Conservation (phyloP, 2,888 invertebrate genomes). For the Amiota mariae region DNA sequence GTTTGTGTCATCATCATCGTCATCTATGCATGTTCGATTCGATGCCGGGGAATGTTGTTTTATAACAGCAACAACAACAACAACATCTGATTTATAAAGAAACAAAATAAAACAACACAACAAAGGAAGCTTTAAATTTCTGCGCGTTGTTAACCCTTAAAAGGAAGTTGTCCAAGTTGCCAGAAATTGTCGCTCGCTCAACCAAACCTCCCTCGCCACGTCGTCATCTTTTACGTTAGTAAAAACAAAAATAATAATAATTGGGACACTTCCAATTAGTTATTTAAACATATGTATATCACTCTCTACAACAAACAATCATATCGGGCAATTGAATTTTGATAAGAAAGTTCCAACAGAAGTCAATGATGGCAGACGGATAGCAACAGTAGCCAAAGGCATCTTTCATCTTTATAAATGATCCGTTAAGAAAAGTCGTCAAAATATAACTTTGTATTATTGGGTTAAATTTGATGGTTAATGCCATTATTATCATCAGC, state of each 20-base stretch:
- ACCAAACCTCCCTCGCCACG: constrained; percentile 39
- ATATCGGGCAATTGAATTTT: neutral
- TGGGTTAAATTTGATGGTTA: neutral
- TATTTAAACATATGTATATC: constrained; percentile 54
- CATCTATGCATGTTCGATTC: neutral
- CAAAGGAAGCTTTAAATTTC: constrained; percentile 45
- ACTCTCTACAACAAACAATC: neutral
- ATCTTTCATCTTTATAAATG: too few relatives aligned
- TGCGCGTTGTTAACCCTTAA: constrained; percentile 57
- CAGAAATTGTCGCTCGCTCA: constrained; percentile 52
- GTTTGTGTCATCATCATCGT: too few relatives aligned
- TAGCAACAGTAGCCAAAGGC: too few relatives aligned
- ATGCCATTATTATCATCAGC: constrained; percentile 12
- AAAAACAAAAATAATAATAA: constrained; percentile 38
- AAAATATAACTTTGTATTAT: neutral
- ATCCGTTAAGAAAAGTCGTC: neutral
- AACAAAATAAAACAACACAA: neutral
- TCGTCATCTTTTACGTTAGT: neutral
- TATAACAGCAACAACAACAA: constrained; percentile 21
- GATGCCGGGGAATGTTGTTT: constrained; percentile 23
- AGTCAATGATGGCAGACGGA: neutral
- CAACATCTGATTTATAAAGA: constrained; percentile 62
- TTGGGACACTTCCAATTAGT: constrained; percentile 51
- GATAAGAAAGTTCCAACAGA: neutral
- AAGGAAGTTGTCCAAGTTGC: constrained; percentile 56